phyloP scores from a whole-genome alignment of 1,140 invertebrate genomes.

The Papilio polyxenes region DNA sequence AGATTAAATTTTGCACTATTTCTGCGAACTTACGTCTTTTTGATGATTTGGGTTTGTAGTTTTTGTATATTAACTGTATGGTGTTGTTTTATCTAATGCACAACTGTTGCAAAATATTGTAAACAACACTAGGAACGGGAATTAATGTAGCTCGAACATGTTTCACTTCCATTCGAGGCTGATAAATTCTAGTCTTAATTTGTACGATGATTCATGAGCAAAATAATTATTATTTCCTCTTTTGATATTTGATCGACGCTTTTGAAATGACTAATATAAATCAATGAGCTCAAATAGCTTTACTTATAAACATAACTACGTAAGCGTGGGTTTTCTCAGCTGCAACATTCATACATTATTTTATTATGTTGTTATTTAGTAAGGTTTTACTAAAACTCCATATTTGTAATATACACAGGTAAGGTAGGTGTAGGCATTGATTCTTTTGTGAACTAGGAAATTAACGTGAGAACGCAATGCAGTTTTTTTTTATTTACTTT shows the following conservation, averaged over 20 bases:
- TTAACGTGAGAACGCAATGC: not conserved
- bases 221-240: conserved; percentile 15
- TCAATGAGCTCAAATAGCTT: not conserved
- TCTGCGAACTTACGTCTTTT: not conserved
- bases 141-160: not conserved
- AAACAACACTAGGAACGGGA: not conserved
- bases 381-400: not conserved
- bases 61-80: too few relatives aligned
- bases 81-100: too few relatives aligned
- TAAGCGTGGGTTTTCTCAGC: not conserved
- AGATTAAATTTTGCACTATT: not conserved
- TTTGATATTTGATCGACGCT: not conserved
- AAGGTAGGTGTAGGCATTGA: not conserved
- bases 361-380: not conserved
- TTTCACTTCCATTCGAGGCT: not conserved
- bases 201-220: conserved; percentile 14
- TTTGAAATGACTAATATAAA: conserved; percentile 14
- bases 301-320: not conserved
- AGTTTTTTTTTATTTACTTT: not conserved
- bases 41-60: not conserved
- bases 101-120: not conserved
- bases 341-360: too few relatives aligned
- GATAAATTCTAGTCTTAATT: not conserved
- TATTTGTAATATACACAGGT: not conserved
- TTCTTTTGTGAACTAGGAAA: not conserved